phyloP scores from a whole-genome alignment of 2,888 invertebrate genomes.

The Scaptomyza tumidula region DNA sequence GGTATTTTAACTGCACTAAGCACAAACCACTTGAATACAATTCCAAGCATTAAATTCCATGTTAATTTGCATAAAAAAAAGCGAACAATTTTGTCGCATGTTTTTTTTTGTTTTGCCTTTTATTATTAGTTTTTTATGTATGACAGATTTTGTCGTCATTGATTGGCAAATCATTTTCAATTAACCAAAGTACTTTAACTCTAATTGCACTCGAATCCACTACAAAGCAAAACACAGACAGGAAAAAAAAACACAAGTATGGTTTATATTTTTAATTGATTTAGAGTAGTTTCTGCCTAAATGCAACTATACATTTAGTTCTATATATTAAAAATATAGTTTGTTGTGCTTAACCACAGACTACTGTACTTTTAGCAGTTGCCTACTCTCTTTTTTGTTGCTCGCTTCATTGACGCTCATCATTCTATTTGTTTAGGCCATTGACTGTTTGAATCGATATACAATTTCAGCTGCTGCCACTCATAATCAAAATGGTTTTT shows the following conservation, averaged over 20 bases:
- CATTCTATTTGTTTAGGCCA: constrained; percentile 79
- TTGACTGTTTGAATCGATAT: constrained; percentile 74
- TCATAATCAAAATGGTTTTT: constrained; percentile 77
- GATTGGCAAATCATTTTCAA: constrained; percentile 58
- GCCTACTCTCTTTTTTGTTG: constrained; percentile 31
- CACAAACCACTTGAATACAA: constrained; percentile 10
- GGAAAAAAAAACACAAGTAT: constrained; percentile 11
- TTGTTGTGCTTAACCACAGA: constrained; percentile 18
- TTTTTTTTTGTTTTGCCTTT: constrained; percentile 1
- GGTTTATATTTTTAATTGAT: constrained; percentile 43
- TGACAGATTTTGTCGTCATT: constrained; percentile 12
- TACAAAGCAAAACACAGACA: constrained; percentile 24
- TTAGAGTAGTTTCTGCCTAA: constrained; percentile 31
- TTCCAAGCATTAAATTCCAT: constrained; percentile 7
- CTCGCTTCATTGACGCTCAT: constrained; percentile 80
- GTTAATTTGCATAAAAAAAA: constrained; percentile 14
- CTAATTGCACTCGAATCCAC: constrained; percentile 54
- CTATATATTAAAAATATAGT: not conserved
- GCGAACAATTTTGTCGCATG: not conserved
- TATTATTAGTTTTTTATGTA: constrained; percentile 21
- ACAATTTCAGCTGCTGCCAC: constrained; percentile 59
- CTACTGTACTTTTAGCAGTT: constrained; percentile 43
- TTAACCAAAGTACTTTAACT: constrained; percentile 63
- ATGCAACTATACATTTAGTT: constrained; percentile 6
- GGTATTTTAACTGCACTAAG: constrained; percentile 26